Percentiles rank a stretch among this genome's conserved stretches.
Conservation (phyloP, 2,888 invertebrate species). For the Acrobasis repandana region DNA sequence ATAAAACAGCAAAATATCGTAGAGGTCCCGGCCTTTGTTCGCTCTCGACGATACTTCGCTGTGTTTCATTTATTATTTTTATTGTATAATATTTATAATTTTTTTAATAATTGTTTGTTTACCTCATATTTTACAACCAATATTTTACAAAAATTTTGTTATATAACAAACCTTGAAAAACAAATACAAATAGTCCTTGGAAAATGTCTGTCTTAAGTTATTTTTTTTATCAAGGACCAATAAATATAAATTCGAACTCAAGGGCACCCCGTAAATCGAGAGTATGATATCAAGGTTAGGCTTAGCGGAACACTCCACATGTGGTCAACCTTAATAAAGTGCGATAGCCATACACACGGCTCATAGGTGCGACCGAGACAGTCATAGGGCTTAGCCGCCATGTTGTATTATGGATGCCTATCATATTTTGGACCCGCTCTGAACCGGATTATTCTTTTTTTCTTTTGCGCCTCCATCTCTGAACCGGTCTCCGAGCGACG, state of each 20-base stretch:
- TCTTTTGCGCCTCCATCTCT: constrained; percentile 76
- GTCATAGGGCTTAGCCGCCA: constrained; percentile 79
- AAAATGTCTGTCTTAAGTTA: neutral
- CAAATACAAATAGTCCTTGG: neutral
- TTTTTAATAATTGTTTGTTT: no score
- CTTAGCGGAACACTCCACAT: constrained; percentile 83
- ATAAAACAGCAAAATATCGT: no score
- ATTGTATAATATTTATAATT: no score
- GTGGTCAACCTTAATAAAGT: constrained; percentile 82
- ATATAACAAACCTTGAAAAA: no score
- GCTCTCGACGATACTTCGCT: no score
- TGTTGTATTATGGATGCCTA: constrained; percentile 83
- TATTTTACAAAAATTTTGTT: no score
- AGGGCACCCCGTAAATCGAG: constrained; percentile 69
- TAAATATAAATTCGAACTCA: constrained; percentile 14
- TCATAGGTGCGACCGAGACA: constrained; percentile 57
- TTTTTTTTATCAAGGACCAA: neutral
- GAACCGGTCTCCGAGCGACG: constrained; percentile 78
- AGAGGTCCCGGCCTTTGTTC: no score
- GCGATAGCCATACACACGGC: constrained; percentile 61
- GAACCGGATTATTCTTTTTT: constrained; percentile 81
- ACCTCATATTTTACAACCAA: no score
- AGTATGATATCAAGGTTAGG: constrained; percentile 83
- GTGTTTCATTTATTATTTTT: no score
- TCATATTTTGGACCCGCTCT: constrained; percentile 82